Evolutionary conservation across 2,113 vertebrate genomes (phyloP).

Genomic region (Tachysurus fulvidraco): DNA sequence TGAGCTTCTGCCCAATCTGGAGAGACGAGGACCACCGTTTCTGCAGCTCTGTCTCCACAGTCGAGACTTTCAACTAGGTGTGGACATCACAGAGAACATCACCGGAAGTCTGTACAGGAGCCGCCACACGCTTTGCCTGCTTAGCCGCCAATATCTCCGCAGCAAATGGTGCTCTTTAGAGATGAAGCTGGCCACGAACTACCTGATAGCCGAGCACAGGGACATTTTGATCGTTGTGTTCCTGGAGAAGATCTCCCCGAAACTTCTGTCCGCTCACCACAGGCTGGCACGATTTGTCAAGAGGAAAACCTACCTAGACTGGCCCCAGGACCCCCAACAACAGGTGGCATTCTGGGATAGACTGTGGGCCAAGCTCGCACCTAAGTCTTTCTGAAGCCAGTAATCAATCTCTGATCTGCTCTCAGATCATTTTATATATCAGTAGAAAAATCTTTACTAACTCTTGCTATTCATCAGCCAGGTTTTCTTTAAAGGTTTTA

Average conservation of each 20-base stretch:
- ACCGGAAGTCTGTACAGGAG: not conserved
- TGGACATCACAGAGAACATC: not conserved
- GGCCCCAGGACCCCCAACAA: not conserved
- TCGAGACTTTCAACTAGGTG: not conserved
- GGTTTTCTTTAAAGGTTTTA: not conserved
- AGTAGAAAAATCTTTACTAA: not conserved
- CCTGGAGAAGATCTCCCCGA: not conserved
- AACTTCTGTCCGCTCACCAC: not conserved
- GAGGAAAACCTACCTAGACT: not conserved
- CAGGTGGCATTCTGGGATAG: not conserved
- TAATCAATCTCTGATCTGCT: too few species aligned
- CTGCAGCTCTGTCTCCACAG: not conserved
- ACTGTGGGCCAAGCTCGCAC: not conserved
- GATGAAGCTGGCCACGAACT: constrained; percentile 5
- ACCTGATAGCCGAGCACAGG: not conserved
- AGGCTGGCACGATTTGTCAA: not conserved
- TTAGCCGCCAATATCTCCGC: not conserved
- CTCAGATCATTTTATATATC: not conserved
- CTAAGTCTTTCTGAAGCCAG: not conserved
- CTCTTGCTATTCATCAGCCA: not conserved
- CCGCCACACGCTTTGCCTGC: not conserved
- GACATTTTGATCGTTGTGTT: not conserved
- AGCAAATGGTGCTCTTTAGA: constrained; percentile 11
- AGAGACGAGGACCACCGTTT: not conserved
- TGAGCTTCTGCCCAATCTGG: not conserved